Evolutionary conservation across 2,888 invertebrate species (phyloP), one percentile per base, ranked within the genome.

Genomic region (Lypha dubia): DNA sequence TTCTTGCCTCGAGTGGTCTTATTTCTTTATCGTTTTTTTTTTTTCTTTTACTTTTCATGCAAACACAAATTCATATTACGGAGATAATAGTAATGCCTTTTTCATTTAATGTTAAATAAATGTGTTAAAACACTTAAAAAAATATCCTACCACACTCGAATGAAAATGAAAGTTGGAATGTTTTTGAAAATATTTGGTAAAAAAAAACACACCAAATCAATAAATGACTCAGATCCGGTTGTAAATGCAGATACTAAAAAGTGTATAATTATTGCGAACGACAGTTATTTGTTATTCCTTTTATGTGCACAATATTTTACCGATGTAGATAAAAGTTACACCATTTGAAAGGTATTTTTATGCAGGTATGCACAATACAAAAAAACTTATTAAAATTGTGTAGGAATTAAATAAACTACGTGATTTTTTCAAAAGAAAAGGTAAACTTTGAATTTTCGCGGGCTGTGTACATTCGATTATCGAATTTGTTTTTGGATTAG

Each of bases 21-120:
- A 22, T 56, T 56, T 65, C 22, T 53, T 11, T 24, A 13, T 38
- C 17, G 8, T 41, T 41, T 35, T 63, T 24, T 38, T 3, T 1
- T 41, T 22, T 28, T 71, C 15, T 28, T 7, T 38, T 38, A 7
- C 32, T 7, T 32, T 32, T 32, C 32, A 7, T 8, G 6, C 65
- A 70, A 65, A 63, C 46, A 53, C 83, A 44, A 51, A 73, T 22
- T 67, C 35, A 63, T 77, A 68, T 53, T 70, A 56, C 20, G 15
- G 41, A 51, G 58, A 71, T 75, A 79, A 71, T 63, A 74, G 8
- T 28, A 56, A 24, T 28, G 56, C 22, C n/a, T 28, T 76, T 74
- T 74, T 63, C 24, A 74, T 41, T 74, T 74, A 24, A 38, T 74
- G 51, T 63, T 74, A 8, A 63, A 63, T 58, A 46, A 71, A 71